Evolutionary conservation across 2,113 vertebrate genomes (phyloP).

Genomic region (Myrmecophaga tridactyla): DNA sequence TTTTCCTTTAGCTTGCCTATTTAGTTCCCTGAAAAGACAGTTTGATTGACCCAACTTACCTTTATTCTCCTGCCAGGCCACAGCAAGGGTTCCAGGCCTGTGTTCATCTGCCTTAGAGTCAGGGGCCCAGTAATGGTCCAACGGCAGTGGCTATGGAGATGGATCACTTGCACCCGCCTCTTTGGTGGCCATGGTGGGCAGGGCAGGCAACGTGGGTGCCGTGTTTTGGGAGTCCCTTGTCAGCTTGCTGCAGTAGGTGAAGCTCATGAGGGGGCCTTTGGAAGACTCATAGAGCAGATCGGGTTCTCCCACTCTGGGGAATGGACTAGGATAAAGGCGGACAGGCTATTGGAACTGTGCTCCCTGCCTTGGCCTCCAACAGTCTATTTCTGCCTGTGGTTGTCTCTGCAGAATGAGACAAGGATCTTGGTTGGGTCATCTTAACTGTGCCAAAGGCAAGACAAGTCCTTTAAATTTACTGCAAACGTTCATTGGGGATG

Average conservation of each 20-base stretch:
- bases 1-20: background rate
- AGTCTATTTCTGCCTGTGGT: background rate
- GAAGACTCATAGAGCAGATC: background rate
- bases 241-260: background rate
- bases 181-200: background rate
- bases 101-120: background rate
- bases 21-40: background rate
- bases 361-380: background rate
- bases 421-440: constrained; percentile 25
- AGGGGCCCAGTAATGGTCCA: background rate
- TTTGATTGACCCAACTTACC: background rate
- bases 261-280: background rate
- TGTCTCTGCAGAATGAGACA: constrained; percentile 25
- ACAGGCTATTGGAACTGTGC: background rate
- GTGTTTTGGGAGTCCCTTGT: background rate
- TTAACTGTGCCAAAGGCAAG: constrained; percentile 58
- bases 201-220: background rate
- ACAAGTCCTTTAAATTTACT: constrained; percentile 62
- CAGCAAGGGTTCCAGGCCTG: background rate
- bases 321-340: background rate
- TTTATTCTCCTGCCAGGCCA: background rate
- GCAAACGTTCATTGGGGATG: constrained; percentile 42
- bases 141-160: background rate
- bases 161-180: background rate
- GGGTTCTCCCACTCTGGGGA: background rate